Evolutionary conservation across 2,888 invertebrate species (phyloP).

Genomic region (Blastobasis lacticolella): DNA sequence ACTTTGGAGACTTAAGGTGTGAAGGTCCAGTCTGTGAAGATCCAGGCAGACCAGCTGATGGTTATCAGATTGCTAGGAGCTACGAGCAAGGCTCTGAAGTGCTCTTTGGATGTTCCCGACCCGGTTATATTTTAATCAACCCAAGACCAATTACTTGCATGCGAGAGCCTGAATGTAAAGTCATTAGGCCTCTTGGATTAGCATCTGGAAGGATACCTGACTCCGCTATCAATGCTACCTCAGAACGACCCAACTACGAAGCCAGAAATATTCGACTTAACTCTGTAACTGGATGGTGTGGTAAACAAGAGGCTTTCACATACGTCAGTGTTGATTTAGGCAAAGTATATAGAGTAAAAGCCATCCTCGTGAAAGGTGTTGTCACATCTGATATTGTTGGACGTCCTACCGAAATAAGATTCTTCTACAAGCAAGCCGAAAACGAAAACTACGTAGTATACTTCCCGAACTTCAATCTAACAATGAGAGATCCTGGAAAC

Average conservation of each 20-base stretch:
- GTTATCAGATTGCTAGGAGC: slow-evolving; percentile 87
- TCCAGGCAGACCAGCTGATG: slow-evolving; percentile 95
- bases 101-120: slow-evolving; percentile 89
- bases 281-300: slow-evolving; percentile 97
- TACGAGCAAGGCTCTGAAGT: slow-evolving; percentile 94
- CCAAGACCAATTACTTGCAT: slow-evolving; percentile 92
- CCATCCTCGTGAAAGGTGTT: slow-evolving; percentile 94
- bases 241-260: slow-evolving; percentile 93
- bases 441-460: slow-evolving; percentile 96
- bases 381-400: slow-evolving; percentile 96
- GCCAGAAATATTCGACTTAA: slow-evolving; percentile 91
- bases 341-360: slow-evolving; percentile 92
- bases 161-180: slow-evolving; percentile 94
- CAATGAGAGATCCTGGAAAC: slow-evolving; percentile 95
- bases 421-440: slow-evolving; percentile 97
- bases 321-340: slow-evolving; percentile 97
- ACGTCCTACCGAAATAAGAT: slow-evolving; percentile 95
- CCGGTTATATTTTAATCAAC: slow-evolving; percentile 94
- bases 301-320: slow-evolving; percentile 96
- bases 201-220: slow-evolving; percentile 95
- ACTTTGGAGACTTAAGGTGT: slow-evolving; percentile 95
- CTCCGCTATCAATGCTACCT: slow-evolving; percentile 95
- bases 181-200: slow-evolving; percentile 92
- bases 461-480: slow-evolving; percentile 96
- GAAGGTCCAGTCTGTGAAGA: slow-evolving; percentile 98